Conservation (phyloP, 2,113 vertebrate species). For the Micronisus gabar region DNA sequence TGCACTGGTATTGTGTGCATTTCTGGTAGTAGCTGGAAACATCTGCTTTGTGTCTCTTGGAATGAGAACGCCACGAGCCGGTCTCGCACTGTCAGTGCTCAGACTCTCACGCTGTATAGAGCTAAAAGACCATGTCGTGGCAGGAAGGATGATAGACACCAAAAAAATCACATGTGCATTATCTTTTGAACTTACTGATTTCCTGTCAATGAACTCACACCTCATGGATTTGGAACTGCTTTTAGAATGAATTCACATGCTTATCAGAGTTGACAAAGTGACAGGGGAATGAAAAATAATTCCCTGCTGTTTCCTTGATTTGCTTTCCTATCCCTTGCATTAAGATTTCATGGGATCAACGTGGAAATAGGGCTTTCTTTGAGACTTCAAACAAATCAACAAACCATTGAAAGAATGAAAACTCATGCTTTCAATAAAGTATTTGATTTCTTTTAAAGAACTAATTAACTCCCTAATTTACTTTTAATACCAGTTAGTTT, state of each 20-base stretch:
- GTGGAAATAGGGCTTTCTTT: neutral
- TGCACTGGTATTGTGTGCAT: neutral
- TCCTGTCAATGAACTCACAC: slow-evolving; percentile 46
- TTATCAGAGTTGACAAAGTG: slow-evolving; percentile 48
- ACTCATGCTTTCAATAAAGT: neutral
- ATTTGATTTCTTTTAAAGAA: neutral
- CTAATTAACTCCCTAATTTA: neutral
- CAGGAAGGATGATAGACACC: neutral
- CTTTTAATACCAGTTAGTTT: neutral
- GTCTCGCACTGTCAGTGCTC: neutral
- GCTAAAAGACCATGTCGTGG: neutral
- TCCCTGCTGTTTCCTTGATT: slow-evolving; percentile 1
- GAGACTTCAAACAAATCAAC: neutral
- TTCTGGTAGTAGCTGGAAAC: slow-evolving; percentile 11
- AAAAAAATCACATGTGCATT: neutral
- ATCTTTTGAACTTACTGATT: slow-evolving; percentile 51
- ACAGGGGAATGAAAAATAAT: slow-evolving; percentile 19
- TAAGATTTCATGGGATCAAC: neutral
- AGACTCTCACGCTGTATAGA: neutral
- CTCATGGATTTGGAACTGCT: slow-evolving; percentile 20
- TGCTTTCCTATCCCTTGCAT: neutral
- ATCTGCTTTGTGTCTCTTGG: neutral
- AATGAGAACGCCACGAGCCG: neutral
- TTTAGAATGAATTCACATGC: slow-evolving; percentile 33
- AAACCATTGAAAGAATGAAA: neutral